phyloP scores from a whole-genome alignment of 2,113 vertebrate genomes.

The Thalassoma bifasciatum region DNA sequence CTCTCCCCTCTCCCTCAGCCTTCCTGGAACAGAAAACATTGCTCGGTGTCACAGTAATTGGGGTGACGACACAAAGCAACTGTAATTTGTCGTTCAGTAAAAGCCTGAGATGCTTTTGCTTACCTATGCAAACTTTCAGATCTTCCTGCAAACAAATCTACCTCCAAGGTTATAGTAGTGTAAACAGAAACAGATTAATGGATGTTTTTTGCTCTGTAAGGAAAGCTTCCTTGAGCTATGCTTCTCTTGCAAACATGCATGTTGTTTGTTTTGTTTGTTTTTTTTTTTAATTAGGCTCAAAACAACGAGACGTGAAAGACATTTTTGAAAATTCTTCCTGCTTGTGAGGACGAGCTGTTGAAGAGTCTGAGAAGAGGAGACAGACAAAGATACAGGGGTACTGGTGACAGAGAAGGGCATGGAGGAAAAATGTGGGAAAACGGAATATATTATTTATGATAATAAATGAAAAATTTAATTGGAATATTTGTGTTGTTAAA shows the following conservation, averaged over 20 bases:
- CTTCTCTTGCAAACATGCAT: neutral
- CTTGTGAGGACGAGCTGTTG: no score
- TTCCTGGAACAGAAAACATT: neutral
- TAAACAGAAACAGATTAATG: neutral
- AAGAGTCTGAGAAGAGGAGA: no score
- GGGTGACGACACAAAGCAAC: conserved; percentile 11
- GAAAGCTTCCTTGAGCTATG: neutral
- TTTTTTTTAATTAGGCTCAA: no score
- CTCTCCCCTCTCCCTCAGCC: neutral
- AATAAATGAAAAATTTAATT: no score
- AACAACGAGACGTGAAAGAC: no score
- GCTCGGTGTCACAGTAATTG: conserved; percentile 10
- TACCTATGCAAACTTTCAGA: conserved; percentile 12
- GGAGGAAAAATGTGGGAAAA: no score
- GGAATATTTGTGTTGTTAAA: no score
- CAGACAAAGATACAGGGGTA: no score
- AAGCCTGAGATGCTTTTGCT: neutral
- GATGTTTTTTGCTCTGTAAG: neutral
- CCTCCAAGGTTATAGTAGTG: conserved; percentile 9
- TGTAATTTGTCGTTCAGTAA: neutral
- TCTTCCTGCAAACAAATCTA: conserved; percentile 8
- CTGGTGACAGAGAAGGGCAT: no score
- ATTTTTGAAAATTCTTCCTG: no score
- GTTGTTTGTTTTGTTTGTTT: no score
- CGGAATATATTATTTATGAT: no score